Percentiles rank a stretch among this genome's conserved stretches.
Conservation (phyloP, 2,113 vertebrate genomes). For the Dipodomys stephensi region DNA sequence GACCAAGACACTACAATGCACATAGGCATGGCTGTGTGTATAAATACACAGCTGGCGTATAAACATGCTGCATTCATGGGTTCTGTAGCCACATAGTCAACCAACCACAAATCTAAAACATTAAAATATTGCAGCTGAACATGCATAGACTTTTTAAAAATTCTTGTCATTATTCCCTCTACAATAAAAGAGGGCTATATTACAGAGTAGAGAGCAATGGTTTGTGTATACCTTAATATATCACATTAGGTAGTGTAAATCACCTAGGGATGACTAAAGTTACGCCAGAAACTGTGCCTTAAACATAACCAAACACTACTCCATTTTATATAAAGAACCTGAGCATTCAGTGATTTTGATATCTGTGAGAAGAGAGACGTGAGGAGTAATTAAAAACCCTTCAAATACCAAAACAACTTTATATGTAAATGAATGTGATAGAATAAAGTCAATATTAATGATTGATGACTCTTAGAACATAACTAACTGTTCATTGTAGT, state of each 20-base stretch:
- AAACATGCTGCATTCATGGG: fast-evolving
- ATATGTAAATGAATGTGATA: neutral
- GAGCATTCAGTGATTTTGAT: neutral
- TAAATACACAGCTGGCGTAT: too few relatives aligned
- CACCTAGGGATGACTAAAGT: neutral
- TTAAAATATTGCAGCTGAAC: neutral
- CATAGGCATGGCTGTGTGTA: neutral
- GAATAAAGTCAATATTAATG: neutral
- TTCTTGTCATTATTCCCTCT: neutral
- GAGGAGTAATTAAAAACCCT: neutral
- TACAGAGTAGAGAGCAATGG: neutral
- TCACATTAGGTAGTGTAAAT: neutral
- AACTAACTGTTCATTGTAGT: neutral
- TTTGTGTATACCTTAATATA: neutral
- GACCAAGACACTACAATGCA: neutral
- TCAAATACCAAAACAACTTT: neutral
- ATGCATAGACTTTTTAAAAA: neutral
- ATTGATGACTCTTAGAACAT: neutral
- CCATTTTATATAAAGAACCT: neutral
- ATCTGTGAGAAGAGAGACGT: too few relatives aligned
- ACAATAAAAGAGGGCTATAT: neutral
- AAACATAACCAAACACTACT: neutral
- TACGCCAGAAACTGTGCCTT: neutral
- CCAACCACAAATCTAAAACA: neutral
- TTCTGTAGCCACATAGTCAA: neutral